Base-by-base conservation (phyloP, 37 sponge, comb jelly and placozoan genomes). In the Oscarella lobularis region DNA sequence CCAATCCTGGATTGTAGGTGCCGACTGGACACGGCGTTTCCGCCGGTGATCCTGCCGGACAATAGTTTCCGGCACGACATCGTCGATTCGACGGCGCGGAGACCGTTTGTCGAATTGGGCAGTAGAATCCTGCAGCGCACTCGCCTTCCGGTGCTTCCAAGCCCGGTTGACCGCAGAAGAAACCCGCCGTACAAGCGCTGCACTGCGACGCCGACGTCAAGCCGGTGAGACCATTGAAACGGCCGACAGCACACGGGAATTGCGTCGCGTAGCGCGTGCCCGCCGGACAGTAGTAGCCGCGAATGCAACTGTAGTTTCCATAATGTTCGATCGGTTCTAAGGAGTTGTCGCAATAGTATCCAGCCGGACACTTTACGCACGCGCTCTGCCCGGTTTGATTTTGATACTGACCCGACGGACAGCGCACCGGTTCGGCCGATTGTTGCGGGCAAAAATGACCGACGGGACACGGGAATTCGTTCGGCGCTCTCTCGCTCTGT, bases 91-190 rank as follows among this genome's bases (percentile, higher is more conserved):
- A 33, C n/a, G 65, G 74, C 30, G 75, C 41, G 6, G 33, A 31
- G n/a, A 41, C 36, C 33, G 30, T 65, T 40, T 78, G 41, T 9
- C 73, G 35, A 30, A 39, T 38, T 77, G 76, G 76, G 35, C 81
- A 81, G 76, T 32, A 78, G 67, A 34, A 81, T 3, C 81, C 81
- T 2, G 81, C 68, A 31, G 76, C 39, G 34, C 81, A 81, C 33
- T 4, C 29, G 2, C 80, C 80, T 2, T 6, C 65, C 2, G 80
- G 72, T 3, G 38, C 72, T 31, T 39, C 36, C 9, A 79, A 67
- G 37, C 80, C 80, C 54, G 9, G 14, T 41, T 54, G 33, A 4
- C 35, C 38, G 35, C 81, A 81, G 68, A 77, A 81, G 14, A 65
- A 33, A 3, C 81, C 81, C 40, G 36, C 76, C 4, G 76, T 38